Percentiles rank a stretch among this genome's conserved stretches.
Evolutionary conservation across 2,113 vertebrate species (phyloP).

Genomic region (Perca schrenkii): DNA sequence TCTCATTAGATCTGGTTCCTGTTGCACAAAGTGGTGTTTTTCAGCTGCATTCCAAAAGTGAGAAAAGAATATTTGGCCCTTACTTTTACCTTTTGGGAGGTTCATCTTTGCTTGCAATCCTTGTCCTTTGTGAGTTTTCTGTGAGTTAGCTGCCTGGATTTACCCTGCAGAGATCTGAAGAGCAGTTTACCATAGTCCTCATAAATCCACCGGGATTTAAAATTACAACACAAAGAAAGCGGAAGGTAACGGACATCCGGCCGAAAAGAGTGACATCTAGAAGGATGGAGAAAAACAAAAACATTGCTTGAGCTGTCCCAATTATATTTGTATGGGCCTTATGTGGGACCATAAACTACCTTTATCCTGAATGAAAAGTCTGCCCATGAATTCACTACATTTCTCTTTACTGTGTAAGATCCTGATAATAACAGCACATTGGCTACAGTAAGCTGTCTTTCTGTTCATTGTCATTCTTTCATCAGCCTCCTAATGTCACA

Average conservation of each 20-base stretch:
- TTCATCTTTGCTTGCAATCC: not conserved
- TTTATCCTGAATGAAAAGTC: conserved; percentile 29
- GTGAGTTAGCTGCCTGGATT: too few species aligned
- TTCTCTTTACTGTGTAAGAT: conserved; percentile 1
- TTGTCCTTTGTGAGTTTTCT: not conserved
- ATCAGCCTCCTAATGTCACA: conserved; percentile 12
- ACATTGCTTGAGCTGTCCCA: not conserved
- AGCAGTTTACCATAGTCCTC: too few species aligned
- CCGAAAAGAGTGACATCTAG: too few species aligned
- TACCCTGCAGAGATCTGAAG: too few species aligned
- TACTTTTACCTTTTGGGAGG: not conserved
- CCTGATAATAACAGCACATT: not conserved
- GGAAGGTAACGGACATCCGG: too few species aligned
- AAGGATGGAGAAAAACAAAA: conserved; percentile 23
- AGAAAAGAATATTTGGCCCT: not conserved
- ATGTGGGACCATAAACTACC: conserved; percentile 23
- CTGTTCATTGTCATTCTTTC: conserved; percentile 27
- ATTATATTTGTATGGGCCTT: conserved; percentile 5
- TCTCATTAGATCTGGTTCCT: not conserved
- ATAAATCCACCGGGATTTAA: too few species aligned
- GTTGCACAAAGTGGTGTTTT: not conserved
- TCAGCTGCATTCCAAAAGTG: not conserved
- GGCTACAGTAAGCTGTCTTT: not conserved
- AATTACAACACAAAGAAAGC: too few species aligned
- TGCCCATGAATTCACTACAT: not conserved